A percentile compares a stretch with the other conserved stretches of the same genome.
Conservation (phyloP, 2,888 invertebrate genomes). For the Julus scanicus region DNA sequence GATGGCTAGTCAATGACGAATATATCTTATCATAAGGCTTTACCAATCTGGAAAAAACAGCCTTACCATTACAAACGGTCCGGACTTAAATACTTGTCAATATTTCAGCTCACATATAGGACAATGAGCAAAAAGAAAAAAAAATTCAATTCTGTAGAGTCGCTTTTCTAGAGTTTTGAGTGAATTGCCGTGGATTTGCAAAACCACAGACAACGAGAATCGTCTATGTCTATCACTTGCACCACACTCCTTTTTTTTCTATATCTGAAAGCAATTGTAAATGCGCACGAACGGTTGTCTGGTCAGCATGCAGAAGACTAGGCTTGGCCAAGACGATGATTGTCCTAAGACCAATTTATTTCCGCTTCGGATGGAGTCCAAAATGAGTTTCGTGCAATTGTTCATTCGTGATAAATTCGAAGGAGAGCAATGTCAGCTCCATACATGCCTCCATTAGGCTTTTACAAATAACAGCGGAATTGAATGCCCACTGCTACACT, state of each 20-base stretch:
- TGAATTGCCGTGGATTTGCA: background rate
- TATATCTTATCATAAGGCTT: background rate
- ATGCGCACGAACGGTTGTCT: background rate
- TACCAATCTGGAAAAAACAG: background rate
- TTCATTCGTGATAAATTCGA: constrained; percentile 36
- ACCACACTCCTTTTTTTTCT: background rate
- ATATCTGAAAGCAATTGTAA: background rate
- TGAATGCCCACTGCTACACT: background rate
- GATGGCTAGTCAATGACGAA: background rate
- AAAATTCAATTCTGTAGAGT: background rate
- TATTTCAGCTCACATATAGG: background rate
- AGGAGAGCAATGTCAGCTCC: constrained; percentile 12
- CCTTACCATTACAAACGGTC: constrained; percentile 13
- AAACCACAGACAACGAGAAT: background rate
- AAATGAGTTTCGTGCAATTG: background rate
- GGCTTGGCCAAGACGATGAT: background rate
- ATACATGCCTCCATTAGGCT: constrained; percentile 35
- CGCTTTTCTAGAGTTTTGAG: background rate
- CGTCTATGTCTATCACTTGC: background rate
- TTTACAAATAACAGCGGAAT: constrained; percentile 17
- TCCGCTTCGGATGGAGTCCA: constrained; percentile 32
- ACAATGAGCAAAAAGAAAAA: background rate
- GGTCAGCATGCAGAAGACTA: constrained; percentile 25
- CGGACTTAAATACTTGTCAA: constrained; percentile 3
- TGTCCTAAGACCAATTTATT: constrained; percentile 39